These are phyloP conservation scores for Venustoraphidia nigricollis DNA, from an alignment of 2,888 invertebrate species.

Conservation along the genomic window DNA sequence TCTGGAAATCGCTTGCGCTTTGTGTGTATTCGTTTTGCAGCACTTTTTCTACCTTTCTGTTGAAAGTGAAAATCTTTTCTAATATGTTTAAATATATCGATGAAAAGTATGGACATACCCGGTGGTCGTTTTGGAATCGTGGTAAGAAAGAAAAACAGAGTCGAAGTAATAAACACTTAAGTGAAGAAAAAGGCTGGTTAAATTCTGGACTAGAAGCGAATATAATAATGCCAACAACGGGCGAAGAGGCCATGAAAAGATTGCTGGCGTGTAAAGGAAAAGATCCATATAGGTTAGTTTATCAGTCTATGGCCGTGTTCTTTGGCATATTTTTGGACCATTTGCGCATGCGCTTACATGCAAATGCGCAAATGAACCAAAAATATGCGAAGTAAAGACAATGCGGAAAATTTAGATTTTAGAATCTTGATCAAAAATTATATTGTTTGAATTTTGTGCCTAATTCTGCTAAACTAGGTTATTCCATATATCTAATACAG, in stretches of 20 bases:
- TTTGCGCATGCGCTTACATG: no score
- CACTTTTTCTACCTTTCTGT: slow-evolving; percentile 31
- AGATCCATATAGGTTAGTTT: slow-evolving; percentile 72
- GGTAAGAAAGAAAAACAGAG: slow-evolving; percentile 6
- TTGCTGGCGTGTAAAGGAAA: slow-evolving; percentile 86
- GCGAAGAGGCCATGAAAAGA: slow-evolving; percentile 90
- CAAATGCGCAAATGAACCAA: no score
- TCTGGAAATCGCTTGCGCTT: slow-evolving; percentile 23
- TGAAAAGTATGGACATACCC: slow-evolving; percentile 38
- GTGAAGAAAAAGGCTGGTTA: slow-evolving; percentile 18
- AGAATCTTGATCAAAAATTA: no score
- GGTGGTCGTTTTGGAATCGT: slow-evolving; percentile 36
- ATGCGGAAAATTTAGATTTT: no score
- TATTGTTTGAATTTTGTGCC: no score
- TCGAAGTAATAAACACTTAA: slow-evolving; percentile 3
- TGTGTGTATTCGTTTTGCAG: slow-evolving; percentile 33
- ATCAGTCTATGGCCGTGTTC: no score
- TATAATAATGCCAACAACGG: slow-evolving; percentile 72
- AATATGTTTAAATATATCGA: slow-evolving; percentile 35
- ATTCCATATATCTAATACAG: no score
- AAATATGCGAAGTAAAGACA: no score
- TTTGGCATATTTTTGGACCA: no score
- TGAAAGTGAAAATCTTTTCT: slow-evolving; percentile 29
- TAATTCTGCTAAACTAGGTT: no score
- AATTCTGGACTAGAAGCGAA: slow-evolving; percentile 46